phyloP scores from a whole-genome alignment of 1,140 invertebrate species.

The Drosophila prosaltans region DNA sequence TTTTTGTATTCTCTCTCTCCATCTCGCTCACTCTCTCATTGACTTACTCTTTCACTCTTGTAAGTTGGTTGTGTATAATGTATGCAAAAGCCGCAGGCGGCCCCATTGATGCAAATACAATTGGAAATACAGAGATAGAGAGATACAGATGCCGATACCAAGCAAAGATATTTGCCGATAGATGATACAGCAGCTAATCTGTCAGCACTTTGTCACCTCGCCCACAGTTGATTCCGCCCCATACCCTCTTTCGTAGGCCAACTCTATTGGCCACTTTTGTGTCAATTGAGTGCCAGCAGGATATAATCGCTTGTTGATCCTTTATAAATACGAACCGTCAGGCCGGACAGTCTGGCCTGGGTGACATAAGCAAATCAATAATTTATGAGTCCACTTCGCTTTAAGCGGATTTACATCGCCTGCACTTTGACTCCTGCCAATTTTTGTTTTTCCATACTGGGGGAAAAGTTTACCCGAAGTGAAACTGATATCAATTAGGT shows the following conservation, averaged over 20 bases:
- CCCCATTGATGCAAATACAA: constrained; percentile 24
- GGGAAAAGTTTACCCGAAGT: constrained; percentile 33
- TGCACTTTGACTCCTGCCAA: constrained; percentile 49
- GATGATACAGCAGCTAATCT: constrained; percentile 68
- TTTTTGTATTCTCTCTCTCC: constrained; percentile 17
- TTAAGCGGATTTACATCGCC: constrained; percentile 76
- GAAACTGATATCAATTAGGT: constrained; percentile 77
- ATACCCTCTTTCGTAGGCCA: not conserved
- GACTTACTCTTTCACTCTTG: constrained; percentile 16
- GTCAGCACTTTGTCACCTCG: constrained; percentile 49
- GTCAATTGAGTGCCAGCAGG: constrained; percentile 56
- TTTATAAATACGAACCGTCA: constrained; percentile 69
- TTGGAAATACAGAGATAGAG: constrained; percentile 24
- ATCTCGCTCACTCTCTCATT: too few relatives aligned
- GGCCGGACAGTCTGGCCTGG: constrained; percentile 46
- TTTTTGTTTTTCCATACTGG: not conserved
- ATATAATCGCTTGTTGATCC: constrained; percentile 79
- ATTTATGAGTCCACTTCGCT: constrained; percentile 77
- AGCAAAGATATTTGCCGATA: constrained; percentile 2
- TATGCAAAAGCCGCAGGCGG: constrained; percentile 54
- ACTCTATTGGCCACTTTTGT: not conserved
- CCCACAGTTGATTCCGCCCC: not conserved
- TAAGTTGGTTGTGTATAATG: constrained; percentile 59
- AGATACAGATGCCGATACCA: constrained; percentile 16
- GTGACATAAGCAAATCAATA: constrained; percentile 82